Base-by-base conservation (phyloP, 2,113 vertebrate species). In the Mobula birostris region DNA sequence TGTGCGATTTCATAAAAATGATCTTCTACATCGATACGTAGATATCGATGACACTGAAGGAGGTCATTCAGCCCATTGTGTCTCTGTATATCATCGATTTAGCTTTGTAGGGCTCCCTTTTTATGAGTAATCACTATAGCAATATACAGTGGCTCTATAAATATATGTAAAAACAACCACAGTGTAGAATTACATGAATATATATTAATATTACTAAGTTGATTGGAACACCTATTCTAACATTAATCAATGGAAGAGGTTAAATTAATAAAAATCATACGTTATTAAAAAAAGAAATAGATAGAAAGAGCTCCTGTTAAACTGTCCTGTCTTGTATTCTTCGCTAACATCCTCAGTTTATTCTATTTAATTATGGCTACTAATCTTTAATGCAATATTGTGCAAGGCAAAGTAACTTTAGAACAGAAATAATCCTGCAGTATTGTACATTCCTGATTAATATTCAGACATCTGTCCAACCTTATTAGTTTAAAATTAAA, bases 401-500 rank as follows among this genome's bases (percentile, higher is more conserved):
- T n/a, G 63, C 14, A n/a, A 19, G n/a, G 29, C 0, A 90, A 63
- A 32, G 56, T 3, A 58, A 58, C 83, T 29, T 27, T 29, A 87
- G 83, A 63, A 68, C 29, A 36, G n/a, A 14, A 66, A 32, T 15
- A 32, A 61, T 32, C 58, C n/a, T 90, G 17, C 29, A 90, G 58
- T 68, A 90, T 68, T 36, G n/a, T 90, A 90, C 63, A 32, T 90
- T 8, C 24, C 12, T 48, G 36, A 48, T 88, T 27, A 90, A 68
- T 90, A 90, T 90, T 90, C 87, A 68, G 88, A 21, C 61, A 68
- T 24, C 27, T 70, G 14, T 70, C 32, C 58, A 91, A 70, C n/a
- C 66, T 40, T 21, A 91, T 91, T 91, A 70, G 29, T 70, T 91
- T 91, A 70, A 70, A 91, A 91, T 91, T 36, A 15, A 91, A 91